A percentile compares a stretch with the other conserved stretches of the same genome.
Conservation (phyloP, 2,888 invertebrate genomes). For the Seira musarum region DNA sequence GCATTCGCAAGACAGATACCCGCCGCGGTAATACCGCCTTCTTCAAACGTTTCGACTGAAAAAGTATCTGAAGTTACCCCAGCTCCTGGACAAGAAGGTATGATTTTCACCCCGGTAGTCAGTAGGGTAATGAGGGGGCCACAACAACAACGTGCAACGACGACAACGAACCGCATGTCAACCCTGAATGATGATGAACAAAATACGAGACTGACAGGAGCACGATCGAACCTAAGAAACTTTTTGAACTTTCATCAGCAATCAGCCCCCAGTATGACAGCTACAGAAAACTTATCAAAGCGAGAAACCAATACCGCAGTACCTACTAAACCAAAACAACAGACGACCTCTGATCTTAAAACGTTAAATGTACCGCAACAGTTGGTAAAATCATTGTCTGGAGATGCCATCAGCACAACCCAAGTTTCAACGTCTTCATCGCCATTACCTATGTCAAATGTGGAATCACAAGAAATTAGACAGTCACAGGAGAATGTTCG, state of each 20-base stretch:
- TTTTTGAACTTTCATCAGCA: slow-evolving; percentile 64
- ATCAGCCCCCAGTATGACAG: slow-evolving; percentile 29
- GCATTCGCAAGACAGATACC: slow-evolving; percentile 59
- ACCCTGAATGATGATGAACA: slow-evolving; percentile 57
- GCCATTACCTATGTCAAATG: not conserved
- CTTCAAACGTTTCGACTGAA: not conserved
- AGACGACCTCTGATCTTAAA: slow-evolving; percentile 33
- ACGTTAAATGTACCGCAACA: slow-evolving; percentile 61
- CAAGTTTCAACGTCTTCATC: not conserved
- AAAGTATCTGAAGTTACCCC: not conserved
- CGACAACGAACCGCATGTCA: slow-evolving; percentile 73
- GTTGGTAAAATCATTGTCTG: slow-evolving; percentile 67
- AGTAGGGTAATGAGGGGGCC: slow-evolving; percentile 84
- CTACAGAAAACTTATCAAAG: slow-evolving; percentile 22
- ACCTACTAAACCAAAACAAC: slow-evolving; percentile 36
- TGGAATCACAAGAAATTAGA: not conserved
- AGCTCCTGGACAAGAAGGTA: slow-evolving; percentile 37
- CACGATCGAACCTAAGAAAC: slow-evolving; percentile 64
- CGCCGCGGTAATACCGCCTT: not conserved
- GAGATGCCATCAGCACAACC: slow-evolving; percentile 59
- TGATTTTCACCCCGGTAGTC: slow-evolving; percentile 74
- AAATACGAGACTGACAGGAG: slow-evolving; percentile 58
- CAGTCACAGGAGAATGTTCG: not conserved
- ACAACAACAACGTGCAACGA: slow-evolving; percentile 80
- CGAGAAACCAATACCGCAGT: slow-evolving; percentile 31